Evolutionary conservation across 2,113 vertebrate genomes (phyloP).

Genomic region (Perccottus glenii): DNA sequence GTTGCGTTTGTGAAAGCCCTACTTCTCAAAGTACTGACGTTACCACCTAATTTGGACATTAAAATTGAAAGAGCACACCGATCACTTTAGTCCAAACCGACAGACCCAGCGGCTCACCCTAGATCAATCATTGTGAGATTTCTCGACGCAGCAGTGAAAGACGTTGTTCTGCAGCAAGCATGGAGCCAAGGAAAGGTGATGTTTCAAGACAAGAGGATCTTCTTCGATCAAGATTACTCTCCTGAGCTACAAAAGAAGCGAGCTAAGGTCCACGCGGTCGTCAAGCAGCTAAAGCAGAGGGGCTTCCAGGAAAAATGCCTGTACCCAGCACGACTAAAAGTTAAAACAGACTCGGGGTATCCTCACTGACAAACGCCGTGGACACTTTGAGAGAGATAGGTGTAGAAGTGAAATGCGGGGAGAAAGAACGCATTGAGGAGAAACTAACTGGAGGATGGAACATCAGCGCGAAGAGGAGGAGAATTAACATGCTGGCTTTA

Average conservation of each 20-base stretch:
- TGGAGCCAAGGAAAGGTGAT: slow-evolving; percentile 2
- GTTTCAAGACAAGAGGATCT: not conserved
- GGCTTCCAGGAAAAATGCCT: not conserved
- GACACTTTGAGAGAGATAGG: too few species aligned
- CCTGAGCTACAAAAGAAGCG: not conserved
- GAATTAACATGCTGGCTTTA: too few species aligned
- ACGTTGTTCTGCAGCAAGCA: not conserved
- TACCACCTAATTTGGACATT: not conserved
- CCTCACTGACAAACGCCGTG: too few species aligned
- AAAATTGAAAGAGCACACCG: not conserved
- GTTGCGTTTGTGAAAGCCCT: too few species aligned
- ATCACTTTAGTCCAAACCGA: not conserved
- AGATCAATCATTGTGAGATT: slow-evolving; percentile 3
- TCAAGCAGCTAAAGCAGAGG: slow-evolving; percentile 2
- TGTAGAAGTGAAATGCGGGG: too few species aligned
- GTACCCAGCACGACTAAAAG: too few species aligned
- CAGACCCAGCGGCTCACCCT: not conserved
- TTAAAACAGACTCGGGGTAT: too few species aligned
- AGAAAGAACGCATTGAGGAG: too few species aligned
- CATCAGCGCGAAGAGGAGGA: too few species aligned
- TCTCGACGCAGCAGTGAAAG: not conserved
- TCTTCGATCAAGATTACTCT: slow-evolving; percentile 5
- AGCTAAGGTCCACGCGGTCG: not conserved
- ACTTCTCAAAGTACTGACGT: too few species aligned
- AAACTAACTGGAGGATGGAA: too few species aligned